Evolutionary conservation across 2,113 vertebrate species (phyloP).

Genomic region (Myanophis thanlyinensis): DNA sequence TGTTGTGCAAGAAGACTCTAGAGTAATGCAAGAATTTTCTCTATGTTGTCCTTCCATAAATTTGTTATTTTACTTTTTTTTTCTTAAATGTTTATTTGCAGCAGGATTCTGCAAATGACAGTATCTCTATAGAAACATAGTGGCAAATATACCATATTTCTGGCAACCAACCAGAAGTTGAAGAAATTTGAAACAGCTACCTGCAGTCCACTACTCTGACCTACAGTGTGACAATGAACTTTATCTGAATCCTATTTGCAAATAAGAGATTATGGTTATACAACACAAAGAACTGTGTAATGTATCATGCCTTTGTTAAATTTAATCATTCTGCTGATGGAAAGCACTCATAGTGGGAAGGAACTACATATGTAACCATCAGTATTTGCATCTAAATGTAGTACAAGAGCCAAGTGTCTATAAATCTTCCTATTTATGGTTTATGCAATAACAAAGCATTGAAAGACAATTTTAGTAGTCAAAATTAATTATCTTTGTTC

Average conservation of each 20-base stretch:
- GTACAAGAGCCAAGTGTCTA: background rate
- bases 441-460: background rate
- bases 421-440: background rate
- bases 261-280: background rate
- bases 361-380: background rate
- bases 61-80: background rate
- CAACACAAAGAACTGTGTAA: background rate
- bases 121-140: background rate
- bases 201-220: background rate
- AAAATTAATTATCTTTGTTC: background rate
- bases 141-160: background rate
- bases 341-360: background rate
- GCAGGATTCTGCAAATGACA: background rate
- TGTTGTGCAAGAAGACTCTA: slow-evolving; percentile 82
- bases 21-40: slow-evolving; percentile 67
- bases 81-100: background rate
- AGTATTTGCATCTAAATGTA: background rate
- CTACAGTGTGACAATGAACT: background rate
- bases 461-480: background rate
- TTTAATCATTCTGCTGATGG: background rate
- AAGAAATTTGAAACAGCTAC: background rate
- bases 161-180: background rate
- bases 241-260: background rate
- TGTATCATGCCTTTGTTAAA: background rate
- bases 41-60: background rate